These are phyloP conservation scores for Boloria euphrosyne DNA, from an alignment of 2,888 invertebrate species.

Conservation along the genomic window DNA sequence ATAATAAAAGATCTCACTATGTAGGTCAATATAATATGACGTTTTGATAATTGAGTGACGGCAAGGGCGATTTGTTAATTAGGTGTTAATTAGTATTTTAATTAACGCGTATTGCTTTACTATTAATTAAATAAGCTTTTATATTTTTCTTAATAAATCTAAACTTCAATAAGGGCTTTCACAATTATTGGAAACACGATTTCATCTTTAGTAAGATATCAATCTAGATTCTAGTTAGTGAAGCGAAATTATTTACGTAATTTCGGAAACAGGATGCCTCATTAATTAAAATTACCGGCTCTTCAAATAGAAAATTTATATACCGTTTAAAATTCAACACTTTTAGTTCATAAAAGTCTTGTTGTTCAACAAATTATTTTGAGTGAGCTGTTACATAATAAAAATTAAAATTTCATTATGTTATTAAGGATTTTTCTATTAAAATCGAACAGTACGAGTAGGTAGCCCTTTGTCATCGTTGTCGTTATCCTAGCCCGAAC, in stretches of 20 bases:
- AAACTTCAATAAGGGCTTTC: background rate
- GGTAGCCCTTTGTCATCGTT: too few species aligned
- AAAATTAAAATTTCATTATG: background rate
- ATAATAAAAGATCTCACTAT: too few species aligned
- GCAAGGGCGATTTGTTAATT: too few species aligned
- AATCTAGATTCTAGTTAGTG: slow-evolving; percentile 6
- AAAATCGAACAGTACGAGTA: too few species aligned
- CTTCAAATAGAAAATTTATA: background rate
- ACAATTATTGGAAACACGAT: background rate
- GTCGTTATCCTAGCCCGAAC: too few species aligned
- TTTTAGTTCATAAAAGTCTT: background rate
- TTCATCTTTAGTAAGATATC: slow-evolving; percentile 10
- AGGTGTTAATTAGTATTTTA: too few species aligned
- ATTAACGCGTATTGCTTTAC: too few species aligned
- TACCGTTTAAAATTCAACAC: background rate
- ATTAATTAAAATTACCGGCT: slow-evolving; percentile 5
- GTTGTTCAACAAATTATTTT: background rate
- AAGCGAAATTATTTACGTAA: slow-evolving; percentile 4
- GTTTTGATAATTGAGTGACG: too few species aligned
- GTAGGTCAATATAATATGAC: too few species aligned
- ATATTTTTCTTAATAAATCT: slow-evolving; percentile 3
- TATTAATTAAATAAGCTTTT: too few species aligned
- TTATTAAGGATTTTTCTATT: background rate
- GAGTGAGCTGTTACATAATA: background rate
- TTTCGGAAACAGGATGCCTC: slow-evolving; percentile 4